These are phyloP conservation scores for Gasterosteus aculeatus DNA, from an alignment of 2,113 vertebrate genomes.

Conservation along the genomic window DNA sequence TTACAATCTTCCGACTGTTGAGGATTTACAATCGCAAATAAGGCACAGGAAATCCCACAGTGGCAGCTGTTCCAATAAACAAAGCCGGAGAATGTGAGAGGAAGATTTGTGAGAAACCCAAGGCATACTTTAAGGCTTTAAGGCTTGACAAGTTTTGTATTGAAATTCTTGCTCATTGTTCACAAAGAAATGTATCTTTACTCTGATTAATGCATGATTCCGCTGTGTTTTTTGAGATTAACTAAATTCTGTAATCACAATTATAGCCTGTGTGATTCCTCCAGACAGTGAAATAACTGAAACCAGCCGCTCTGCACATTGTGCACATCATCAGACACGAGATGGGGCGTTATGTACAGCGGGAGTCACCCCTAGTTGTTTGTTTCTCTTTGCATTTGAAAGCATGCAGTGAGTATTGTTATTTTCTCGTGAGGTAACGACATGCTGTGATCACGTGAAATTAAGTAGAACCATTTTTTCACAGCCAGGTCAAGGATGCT, in stretches of 20 bases:
- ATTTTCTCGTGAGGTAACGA: conserved; percentile 25
- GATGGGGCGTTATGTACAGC: conserved; percentile 59
- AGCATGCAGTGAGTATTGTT: conserved; percentile 34
- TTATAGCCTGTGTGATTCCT: conserved; percentile 37
- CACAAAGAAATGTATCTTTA: conserved; percentile 8
- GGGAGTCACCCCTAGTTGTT: conserved; percentile 41
- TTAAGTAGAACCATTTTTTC: conserved; percentile 54
- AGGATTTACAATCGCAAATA: conserved; percentile 66
- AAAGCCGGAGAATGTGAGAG: conserved; percentile 51
- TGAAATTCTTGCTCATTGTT: conserved; percentile 6
- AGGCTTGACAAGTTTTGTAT: conserved; percentile 5
- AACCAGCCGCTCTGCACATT: conserved; percentile 54
- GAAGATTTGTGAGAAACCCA: conserved; percentile 30
- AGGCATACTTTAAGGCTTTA: conserved; percentile 18
- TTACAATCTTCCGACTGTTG: conserved; percentile 60
- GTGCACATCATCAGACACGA: conserved; percentile 62
- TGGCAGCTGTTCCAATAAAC: conserved; percentile 56
- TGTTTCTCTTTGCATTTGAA: conserved; percentile 55
- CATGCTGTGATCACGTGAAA: conserved; percentile 32
- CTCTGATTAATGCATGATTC: conserved; percentile 1
- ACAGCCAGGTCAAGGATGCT: conserved; percentile 75
- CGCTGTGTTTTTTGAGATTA: conserved; percentile 18
- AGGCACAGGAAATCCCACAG: conserved; percentile 65
- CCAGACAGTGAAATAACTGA: conserved; percentile 48
- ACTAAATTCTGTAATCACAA: conserved; percentile 27